Evolutionary conservation across 1,140 invertebrate species (phyloP).

Genomic region (Aphelenchoides fujianensis): DNA sequence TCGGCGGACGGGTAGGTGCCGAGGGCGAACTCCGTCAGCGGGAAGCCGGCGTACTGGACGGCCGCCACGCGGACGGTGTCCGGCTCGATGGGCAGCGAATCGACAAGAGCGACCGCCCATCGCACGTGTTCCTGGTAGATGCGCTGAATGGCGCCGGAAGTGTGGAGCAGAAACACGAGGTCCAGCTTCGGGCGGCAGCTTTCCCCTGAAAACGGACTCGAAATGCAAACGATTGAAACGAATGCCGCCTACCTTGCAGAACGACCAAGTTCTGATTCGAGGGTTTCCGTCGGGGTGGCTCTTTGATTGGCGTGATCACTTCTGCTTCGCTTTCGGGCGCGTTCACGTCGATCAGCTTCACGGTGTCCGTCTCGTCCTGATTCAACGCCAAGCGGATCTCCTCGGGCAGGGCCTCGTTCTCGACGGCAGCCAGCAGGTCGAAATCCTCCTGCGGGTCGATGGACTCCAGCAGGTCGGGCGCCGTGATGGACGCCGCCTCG

Average conservation of each 20-base stretch:
- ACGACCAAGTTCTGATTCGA: not conserved
- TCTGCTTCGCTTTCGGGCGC: conserved; percentile 1
- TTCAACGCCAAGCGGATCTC: not conserved
- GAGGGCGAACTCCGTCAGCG: conserved; percentile 53
- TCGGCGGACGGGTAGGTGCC: conserved; percentile 52
- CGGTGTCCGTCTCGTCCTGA: not conserved
- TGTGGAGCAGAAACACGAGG: conserved; percentile 56
- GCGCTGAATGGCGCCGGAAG: conserved; percentile 49
- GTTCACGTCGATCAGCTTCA: conserved; percentile 6
- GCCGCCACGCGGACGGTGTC: conserved; percentile 52
- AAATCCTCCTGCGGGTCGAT: conserved; percentile 8
- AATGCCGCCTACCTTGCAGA: not conserved
- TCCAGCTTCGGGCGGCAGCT: conserved; percentile 53
- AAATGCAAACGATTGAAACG: not conserved
- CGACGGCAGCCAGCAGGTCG: conserved; percentile 5
- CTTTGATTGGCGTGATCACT: conserved; percentile 2
- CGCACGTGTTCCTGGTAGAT: conserved; percentile 55
- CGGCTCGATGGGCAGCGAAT: conserved; percentile 49
- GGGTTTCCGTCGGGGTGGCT: not conserved
- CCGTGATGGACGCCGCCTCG: not conserved
- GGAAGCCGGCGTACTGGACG: conserved; percentile 58
- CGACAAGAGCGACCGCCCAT: conserved; percentile 55
- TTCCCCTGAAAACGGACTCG: conserved; percentile 9
- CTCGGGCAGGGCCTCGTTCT: not conserved
- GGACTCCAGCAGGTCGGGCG: not conserved